A percentile compares a stretch with the other conserved stretches of the same genome.
These are phyloP conservation scores for Periphyllus acericola DNA, from an alignment of 2,888 invertebrate genomes.

Conservation along the genomic window DNA sequence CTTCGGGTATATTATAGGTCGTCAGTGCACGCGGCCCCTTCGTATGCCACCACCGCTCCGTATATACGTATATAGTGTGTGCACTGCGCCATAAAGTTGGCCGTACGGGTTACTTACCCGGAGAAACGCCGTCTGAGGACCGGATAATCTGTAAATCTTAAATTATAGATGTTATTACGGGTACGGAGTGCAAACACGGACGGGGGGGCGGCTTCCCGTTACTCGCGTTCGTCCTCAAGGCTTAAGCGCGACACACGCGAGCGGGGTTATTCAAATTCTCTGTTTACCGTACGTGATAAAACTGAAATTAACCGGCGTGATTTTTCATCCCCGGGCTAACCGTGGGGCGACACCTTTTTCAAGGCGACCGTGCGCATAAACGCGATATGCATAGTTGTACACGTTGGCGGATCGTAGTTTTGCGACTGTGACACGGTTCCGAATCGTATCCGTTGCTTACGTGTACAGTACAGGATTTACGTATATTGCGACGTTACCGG, in stretches of 20 bases:
- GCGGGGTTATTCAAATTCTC: constrained; percentile 37
- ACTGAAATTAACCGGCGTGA: constrained; percentile 29
- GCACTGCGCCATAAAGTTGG: neutral
- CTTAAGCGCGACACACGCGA: neutral
- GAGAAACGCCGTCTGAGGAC: neutral
- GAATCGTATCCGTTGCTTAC: too few species aligned
- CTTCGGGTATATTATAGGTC: too few species aligned
- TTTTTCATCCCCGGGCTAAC: constrained; percentile 11
- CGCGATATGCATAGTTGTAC: too few species aligned
- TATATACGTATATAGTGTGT: neutral
- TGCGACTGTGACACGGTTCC: too few species aligned
- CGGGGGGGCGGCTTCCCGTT: neutral
- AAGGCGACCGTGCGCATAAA: too few species aligned
- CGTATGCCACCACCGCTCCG: too few species aligned
- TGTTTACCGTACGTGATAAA: constrained; percentile 46
- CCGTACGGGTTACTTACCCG: too few species aligned
- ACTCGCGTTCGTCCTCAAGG: constrained; percentile 9
- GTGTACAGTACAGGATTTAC: too few species aligned
- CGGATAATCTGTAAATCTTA: constrained; percentile 40
- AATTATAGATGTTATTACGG: constrained; percentile 44
- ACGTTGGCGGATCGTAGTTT: too few species aligned
- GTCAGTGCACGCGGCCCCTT: too few species aligned
- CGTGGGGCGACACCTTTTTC: neutral
- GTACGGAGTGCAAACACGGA: constrained; percentile 6
- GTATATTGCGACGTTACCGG: too few species aligned